phyloP scores from a whole-genome alignment of 2,797 vertebrate species.

The Cetoscarus ocellatus region DNA sequence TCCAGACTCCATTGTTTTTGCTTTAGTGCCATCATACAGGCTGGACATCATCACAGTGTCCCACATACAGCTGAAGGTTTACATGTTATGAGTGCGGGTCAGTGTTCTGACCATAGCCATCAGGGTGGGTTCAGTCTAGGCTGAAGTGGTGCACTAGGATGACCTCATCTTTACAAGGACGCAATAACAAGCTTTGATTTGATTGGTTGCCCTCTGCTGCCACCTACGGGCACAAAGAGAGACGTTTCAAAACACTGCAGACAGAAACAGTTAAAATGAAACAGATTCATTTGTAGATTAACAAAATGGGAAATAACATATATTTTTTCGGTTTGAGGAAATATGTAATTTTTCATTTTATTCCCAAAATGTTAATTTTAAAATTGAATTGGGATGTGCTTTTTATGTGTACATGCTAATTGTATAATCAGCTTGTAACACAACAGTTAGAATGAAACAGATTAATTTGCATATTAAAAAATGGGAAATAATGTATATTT shows the following conservation, averaged over 20 bases:
- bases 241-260: conserved; percentile 1
- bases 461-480: no score
- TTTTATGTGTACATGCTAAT: no score
- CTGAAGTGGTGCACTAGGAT: conserved; percentile 73
- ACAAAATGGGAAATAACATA: no score
- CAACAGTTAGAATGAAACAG: no score
- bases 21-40: conserved; percentile 10
- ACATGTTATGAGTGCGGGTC: conserved; percentile 37
- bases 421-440: no score
- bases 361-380: no score
- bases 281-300: no score
- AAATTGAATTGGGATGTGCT: no score
- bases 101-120: conserved; percentile 32
- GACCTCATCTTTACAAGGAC: conserved; percentile 74
- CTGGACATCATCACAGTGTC: conserved; percentile 27
- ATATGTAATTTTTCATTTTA: no score
- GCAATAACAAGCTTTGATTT: conserved; percentile 48
- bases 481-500: no score
- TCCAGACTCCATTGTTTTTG: conserved; percentile 37
- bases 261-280: no score
- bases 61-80: conserved; percentile 29
- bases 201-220: conserved; percentile 70
- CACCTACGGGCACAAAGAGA: conserved; percentile 62
- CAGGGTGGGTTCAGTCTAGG: conserved; percentile 44
- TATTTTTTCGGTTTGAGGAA: no score